Base-by-base conservation (phyloP, 2,113 vertebrate species). In the Muntiacus muntjak region DNA sequence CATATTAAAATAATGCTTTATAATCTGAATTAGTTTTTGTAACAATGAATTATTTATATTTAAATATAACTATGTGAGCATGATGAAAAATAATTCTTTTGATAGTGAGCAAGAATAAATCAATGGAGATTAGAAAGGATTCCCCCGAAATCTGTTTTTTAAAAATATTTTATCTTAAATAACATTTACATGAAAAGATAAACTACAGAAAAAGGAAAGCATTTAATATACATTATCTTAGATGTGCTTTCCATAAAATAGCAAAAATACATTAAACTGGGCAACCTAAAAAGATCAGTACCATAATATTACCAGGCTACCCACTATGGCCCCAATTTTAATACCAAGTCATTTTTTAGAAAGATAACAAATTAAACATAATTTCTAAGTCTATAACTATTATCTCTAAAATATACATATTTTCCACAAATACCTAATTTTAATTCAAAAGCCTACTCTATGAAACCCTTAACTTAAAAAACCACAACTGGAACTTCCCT, bases 1-100 rank as follows among this genome's bases (percentile, higher is more conserved):
- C 33, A 76, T 60, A 86, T 85, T 94, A 89, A 96, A 98, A 87
- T 43, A 83, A 92, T 81, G 21, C 33, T 97, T 97, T 94, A 74
- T 52, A 74, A 94, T 45, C 55, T 90, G 52, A 55, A 87, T 33
- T 55, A 9, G 89, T 96, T 96, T 95, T 91, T 67, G 85, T 95
- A 91, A 71, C 88, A 91, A 36, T 64, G 19, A 91, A 36, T 92
- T 96, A 89, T 84, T 93, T 83, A 6, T 86, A 47, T 86, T 45
- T n/a, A 93, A 25, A 52, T 67, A 5, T 16, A 85, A 50, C 55
- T 87, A 89, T 30, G 95, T 55, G 40, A 21, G 15, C 83, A 86
- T 91, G 40, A 91, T 40, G 60, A 55, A 95, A 94, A 97, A 88
- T 76, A 92, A 58, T 84, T 92, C 14, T 93, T 92, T 71, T 95